Percentiles rank a stretch among this genome's conserved stretches.
phyloP scores from a whole-genome alignment of 2,888 invertebrate genomes.

The Philonicus albiceps region DNA sequence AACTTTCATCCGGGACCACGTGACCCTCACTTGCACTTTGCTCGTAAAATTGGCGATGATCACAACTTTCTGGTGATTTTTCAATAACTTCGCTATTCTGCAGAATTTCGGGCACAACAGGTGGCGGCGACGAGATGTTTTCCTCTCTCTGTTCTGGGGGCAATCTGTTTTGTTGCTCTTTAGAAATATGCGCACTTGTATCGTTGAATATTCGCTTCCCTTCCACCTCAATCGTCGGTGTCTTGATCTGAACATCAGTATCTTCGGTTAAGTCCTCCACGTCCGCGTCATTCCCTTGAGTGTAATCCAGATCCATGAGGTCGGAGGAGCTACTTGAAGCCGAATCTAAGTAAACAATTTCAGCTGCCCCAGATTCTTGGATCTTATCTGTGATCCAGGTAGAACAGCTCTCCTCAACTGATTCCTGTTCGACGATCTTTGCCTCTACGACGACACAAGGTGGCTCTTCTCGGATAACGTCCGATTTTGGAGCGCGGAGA shows the following conservation, averaged over 20 bases:
- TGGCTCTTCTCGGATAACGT: slow-evolving; percentile 57
- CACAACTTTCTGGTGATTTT: slow-evolving; percentile 5
- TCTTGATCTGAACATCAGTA: slow-evolving; percentile 51
- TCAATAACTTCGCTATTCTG: slow-evolving; percentile 6
- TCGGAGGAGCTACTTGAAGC: slow-evolving; percentile 72
- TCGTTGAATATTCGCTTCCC: slow-evolving; percentile 40
- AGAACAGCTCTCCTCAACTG: slow-evolving; percentile 68
- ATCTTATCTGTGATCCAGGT: slow-evolving; percentile 64
- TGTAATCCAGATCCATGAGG: slow-evolving; percentile 67
- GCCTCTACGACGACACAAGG: slow-evolving; percentile 69
- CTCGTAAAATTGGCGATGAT: slow-evolving; percentile 16
- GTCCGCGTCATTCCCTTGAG: slow-evolving; percentile 61
- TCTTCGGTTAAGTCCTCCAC: slow-evolving; percentile 65
- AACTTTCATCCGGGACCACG: background rate
- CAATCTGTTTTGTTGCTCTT: background rate
- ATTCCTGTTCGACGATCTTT: slow-evolving; percentile 67
- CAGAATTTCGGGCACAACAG: background rate
- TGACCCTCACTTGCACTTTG: slow-evolving; percentile 23
- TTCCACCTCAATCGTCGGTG: slow-evolving; percentile 52
- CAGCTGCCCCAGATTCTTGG: slow-evolving; percentile 69
- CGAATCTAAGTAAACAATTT: slow-evolving; percentile 75
- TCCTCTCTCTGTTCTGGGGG: background rate
- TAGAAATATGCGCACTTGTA: background rate
- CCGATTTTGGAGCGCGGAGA: slow-evolving; percentile 53
- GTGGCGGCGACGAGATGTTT: slow-evolving; percentile 3